A percentile compares a stretch with the other conserved stretches of the same genome.
Evolutionary conservation across 2,888 invertebrate species (phyloP).

Genomic region (Helleia helle): DNA sequence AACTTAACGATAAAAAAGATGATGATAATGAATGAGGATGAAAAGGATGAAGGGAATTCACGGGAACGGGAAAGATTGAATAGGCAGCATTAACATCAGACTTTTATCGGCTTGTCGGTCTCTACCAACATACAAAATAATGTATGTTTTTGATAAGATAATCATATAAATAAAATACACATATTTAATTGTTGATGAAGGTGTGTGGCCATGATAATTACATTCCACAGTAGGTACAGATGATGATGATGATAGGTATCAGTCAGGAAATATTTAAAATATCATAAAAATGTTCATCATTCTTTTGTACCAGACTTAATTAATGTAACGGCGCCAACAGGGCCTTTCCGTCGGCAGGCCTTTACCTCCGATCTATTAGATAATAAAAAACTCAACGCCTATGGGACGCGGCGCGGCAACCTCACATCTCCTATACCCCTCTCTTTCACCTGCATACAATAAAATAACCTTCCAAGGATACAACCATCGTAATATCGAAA

Average conservation of each 20-base stretch:
- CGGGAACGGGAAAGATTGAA: too few species aligned
- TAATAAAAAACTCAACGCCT: constrained; percentile 63
- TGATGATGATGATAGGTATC: neutral
- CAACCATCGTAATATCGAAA: constrained; percentile 53
- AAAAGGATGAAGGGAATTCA: too few species aligned
- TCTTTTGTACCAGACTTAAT: constrained; percentile 45
- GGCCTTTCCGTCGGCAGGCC: constrained; percentile 63
- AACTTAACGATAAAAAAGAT: too few species aligned
- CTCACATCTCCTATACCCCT: constrained; percentile 8
- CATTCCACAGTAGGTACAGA: too few species aligned
- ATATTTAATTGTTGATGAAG: too few species aligned
- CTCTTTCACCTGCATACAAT: constrained; percentile 5
- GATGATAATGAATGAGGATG: too few species aligned
- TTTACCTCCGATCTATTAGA: constrained; percentile 65
- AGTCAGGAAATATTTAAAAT: constrained; percentile 4
- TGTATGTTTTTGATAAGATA: too few species aligned
- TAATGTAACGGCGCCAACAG: constrained; percentile 58
- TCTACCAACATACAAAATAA: too few species aligned
- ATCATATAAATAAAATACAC: too few species aligned
- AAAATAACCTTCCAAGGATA: constrained; percentile 67
- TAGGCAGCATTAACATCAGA: too few species aligned
- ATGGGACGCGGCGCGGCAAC: constrained; percentile 38
- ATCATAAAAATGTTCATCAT: constrained; percentile 8
- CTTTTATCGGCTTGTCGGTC: too few species aligned
- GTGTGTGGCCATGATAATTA: too few species aligned